Base-by-base conservation (phyloP, 2,797 vertebrate species). In the Erethizon dorsatum region DNA sequence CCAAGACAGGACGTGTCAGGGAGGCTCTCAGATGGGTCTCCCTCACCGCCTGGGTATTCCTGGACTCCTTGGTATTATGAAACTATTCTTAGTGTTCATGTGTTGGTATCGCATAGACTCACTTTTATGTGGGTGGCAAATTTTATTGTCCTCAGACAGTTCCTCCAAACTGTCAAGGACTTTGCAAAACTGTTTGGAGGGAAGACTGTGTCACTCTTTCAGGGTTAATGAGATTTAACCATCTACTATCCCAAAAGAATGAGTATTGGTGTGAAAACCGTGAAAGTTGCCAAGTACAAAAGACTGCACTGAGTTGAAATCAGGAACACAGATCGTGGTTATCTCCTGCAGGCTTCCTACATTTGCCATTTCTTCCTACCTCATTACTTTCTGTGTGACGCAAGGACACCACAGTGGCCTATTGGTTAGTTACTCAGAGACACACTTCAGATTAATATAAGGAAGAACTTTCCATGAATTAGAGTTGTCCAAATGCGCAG, bases 81-180 rank as follows among this genome's bases (percentile, higher is more conserved):
- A 83, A 73, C 86, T 88, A 83, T 15, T 41, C 93, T 87, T 88
- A 63, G 45, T 89, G 57, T 90, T 83, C 75, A 56, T 33, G 18
- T 47, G 28, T 88, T 80, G 57, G 11, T 20, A 52, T 63, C 2
- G 0, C 47, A 2, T 17, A 75, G 90, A 87, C 93, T 95, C 86
- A 57, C 92, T 97, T 97, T 97, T 83, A 82, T 37, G 96, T 97
- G 92, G 93, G 96, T 82, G 85, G 91, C 15, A 79, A 73, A 89
- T 89, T 50, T 57, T 83, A 73, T 91, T 59, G 59, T 65, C 83
- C 61, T 85, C 78, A 98, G 97, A 96, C 83, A 50, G 37, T 18
- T 56, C 75, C 75, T 92, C 54, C 83, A 83, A 96, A 80, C 82
- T 84, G 84, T 95, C 37, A 33, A 57, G 11, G 47, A 28, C 75